Conservation (phyloP, 1,140 invertebrate species). For the Lucilia cuprina region DNA sequence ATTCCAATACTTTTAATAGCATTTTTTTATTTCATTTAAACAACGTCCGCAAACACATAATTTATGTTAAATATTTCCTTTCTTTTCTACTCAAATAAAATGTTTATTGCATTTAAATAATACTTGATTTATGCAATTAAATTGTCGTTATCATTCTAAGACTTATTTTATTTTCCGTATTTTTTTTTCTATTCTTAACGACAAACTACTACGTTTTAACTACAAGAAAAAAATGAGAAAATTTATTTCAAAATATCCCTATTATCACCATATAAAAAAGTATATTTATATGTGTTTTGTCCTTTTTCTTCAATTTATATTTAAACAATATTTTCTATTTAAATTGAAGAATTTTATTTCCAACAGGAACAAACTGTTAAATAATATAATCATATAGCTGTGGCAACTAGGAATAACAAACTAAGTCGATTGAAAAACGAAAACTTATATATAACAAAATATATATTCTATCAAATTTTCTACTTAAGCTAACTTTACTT, state of each 20-base stretch:
- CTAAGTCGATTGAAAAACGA: no score
- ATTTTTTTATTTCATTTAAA: neutral
- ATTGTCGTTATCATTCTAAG: neutral
- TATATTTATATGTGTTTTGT: no score
- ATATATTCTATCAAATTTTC: no score
- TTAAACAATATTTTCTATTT: neutral
- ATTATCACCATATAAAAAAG: no score
- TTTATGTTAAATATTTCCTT: neutral
- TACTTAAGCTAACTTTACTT: no score
- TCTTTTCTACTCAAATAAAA: neutral
- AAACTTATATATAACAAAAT: no score
- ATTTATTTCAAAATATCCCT: neutral
- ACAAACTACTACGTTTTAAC: neutral
- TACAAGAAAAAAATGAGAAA: neutral
- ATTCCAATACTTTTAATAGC: neutral
- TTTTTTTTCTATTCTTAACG: neutral
- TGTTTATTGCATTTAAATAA: neutral
- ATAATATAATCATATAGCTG: no score
- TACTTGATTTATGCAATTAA: neutral
- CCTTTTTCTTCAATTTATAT: neutral
- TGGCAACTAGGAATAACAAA: no score
- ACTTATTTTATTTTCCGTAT: neutral
- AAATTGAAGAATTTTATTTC: neutral
- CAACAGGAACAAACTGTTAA: no score
- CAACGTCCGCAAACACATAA: neutral